Conservation (phyloP, 1,140 invertebrate genomes). For the Eciton burchellii region DNA sequence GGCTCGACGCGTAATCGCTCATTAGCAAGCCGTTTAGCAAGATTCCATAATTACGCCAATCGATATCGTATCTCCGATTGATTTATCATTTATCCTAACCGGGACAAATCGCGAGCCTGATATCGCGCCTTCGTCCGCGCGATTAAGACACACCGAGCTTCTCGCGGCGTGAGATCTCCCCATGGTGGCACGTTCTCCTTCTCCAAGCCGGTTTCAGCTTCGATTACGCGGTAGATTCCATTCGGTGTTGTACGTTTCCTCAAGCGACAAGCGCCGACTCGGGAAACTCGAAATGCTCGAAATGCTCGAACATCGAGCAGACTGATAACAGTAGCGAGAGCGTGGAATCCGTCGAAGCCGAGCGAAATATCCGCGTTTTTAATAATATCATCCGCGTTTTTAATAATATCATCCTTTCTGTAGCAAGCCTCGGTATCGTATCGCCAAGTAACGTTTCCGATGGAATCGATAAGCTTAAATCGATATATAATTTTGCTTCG, state of each 20-base stretch:
- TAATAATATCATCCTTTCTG: not conserved
- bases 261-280: not conserved
- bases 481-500: not conserved
- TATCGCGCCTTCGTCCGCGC: slow-evolving; percentile 61
- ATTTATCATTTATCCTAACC: slow-evolving; percentile 28
- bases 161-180: slow-evolving; percentile 54
- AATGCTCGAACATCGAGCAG: not conserved
- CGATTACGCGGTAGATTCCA: slow-evolving; percentile 59
- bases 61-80: slow-evolving; percentile 11
- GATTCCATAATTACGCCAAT: slow-evolving; percentile 17
- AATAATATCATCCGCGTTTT: slow-evolving; percentile 2
- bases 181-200: slow-evolving; percentile 58
- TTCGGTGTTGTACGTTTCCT: slow-evolving; percentile 2
- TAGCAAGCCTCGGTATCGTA: not conserved
- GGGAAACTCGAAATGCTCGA: not conserved
- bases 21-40: not conserved
- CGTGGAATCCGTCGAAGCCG: not conserved
- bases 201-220: slow-evolving; percentile 67
- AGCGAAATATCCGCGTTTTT: not conserved
- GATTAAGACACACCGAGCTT: slow-evolving; percentile 65
- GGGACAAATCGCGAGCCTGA: slow-evolving; percentile 64
- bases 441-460: not conserved
- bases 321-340: not conserved
- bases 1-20: not conserved
- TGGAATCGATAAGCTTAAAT: not conserved